These are phyloP conservation scores for Pseudomyrmex concolor DNA, from an alignment of 1,140 invertebrate species.

Conservation along the genomic window DNA sequence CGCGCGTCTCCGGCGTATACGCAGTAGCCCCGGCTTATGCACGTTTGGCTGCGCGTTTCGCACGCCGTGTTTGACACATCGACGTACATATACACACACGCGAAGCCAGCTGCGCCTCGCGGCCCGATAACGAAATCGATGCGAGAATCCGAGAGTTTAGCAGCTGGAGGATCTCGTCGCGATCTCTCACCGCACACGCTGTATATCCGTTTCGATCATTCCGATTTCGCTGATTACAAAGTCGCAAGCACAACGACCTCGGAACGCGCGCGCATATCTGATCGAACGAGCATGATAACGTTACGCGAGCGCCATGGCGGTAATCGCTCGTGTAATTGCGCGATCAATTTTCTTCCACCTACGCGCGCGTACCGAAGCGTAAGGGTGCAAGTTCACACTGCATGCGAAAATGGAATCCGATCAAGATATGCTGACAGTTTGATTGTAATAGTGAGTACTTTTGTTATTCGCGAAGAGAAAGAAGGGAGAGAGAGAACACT, in stretches of 20 bases:
- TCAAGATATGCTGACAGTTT: conserved; percentile 4
- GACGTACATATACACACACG: background rate
- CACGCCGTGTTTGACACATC: conserved; percentile 54
- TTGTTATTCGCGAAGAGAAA: background rate
- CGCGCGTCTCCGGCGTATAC: background rate
- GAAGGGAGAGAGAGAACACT: background rate
- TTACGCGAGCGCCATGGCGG: background rate
- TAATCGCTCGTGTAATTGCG: conserved; percentile 63
- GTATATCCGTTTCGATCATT: conserved; percentile 59
- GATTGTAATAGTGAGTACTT: background rate
- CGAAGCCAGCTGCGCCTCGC: too few relatives aligned
- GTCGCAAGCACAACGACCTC: conserved; percentile 43
- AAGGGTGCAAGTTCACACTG: conserved; percentile 7
- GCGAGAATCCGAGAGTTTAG: conserved; percentile 21
- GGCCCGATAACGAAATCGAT: conserved; percentile 52
- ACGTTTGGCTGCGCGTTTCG: conserved; percentile 47
- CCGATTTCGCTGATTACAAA: conserved; percentile 18
- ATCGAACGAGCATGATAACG: conserved; percentile 47
- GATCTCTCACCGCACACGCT: conserved; percentile 27
- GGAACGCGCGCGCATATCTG: conserved; percentile 7
- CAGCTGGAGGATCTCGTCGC: background rate
- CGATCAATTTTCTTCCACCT: conserved; percentile 66
- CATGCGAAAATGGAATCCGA: background rate
- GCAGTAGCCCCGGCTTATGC: conserved; percentile 42
- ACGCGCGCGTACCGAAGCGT: background rate